Evolutionary conservation across 2,888 invertebrate species (phyloP), one percentile per base, ranked within the genome.

Genomic region (Cephus nigrinus): DNA sequence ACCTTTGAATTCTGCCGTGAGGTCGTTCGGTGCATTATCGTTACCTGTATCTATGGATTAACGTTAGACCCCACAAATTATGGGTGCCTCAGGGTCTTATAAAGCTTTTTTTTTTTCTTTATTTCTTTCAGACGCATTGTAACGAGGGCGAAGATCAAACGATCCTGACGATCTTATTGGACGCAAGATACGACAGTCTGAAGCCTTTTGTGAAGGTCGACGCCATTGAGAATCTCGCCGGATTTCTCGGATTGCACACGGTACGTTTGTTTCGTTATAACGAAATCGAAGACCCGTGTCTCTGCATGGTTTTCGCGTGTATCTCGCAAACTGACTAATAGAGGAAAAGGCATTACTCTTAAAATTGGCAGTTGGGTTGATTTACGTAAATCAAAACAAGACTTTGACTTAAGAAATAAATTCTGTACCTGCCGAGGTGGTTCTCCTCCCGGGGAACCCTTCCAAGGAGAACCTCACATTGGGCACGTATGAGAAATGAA

Each of bases 171-270:
- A 92, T 97, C 77, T 92, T 96, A 55, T 91, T 97, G 79, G 96
- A 96, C 88, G 93, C 93, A 75, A 93, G 94, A 85, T 93, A 95
- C 87, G 93, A 94, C 76, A 92, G 92, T 80, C 93, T 96, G 86
- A 92, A 93, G 82, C 93, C 96, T 40, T 92, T 93, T 78, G 94
- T 94, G 81, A 93, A 95, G 88, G 94, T 96, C 84, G 93, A 94
- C 35, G 94, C 95, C 78, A 93, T 96, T 80, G 94, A 95, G 92
- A 95, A 95, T 86, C 93, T 96, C 71, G 94, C 95, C n/a, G 94
- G 93, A 87, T 95, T 95, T 89, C 94, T 95, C 91, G 95, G 94
- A 78, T 92, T 95, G 55, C 94, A 94, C 86, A 93, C 93, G 92
- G 95, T 95, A 92, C 93, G 68, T 23, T 77, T 33, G n/a, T 31